Conservation (phyloP, 2,888 invertebrate genomes). For the Drosophila nr. perissopoda region DNA sequence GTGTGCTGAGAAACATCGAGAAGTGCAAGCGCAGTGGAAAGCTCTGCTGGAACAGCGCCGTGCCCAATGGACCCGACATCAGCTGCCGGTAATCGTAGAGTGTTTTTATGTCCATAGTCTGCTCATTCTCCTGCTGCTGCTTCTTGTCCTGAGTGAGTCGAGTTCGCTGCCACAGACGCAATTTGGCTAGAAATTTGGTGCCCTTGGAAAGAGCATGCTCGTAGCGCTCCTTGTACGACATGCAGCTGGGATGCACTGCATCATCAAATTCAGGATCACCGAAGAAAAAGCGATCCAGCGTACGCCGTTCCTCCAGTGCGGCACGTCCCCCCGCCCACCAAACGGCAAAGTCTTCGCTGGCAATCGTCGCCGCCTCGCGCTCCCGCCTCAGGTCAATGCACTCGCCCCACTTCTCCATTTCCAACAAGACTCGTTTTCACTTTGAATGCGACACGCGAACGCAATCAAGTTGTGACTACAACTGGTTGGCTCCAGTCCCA, state of each 20-base stretch:
- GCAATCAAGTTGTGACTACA: neutral
- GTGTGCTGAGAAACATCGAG: slow-evolving; percentile 95
- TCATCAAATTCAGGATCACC: slow-evolving; percentile 74
- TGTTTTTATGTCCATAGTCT: slow-evolving; percentile 64
- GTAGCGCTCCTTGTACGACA: slow-evolving; percentile 79
- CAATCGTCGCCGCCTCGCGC: slow-evolving; percentile 65
- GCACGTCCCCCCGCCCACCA: slow-evolving; percentile 80
- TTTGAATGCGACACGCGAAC: neutral
- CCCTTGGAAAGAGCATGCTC: slow-evolving; percentile 69
- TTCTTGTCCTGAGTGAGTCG: neutral
- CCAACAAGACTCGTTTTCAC: neutral
- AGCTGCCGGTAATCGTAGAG: slow-evolving; percentile 71
- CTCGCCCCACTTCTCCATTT: slow-evolving; percentile 10
- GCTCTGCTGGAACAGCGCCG: slow-evolving; percentile 80
- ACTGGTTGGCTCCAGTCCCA: neutral
- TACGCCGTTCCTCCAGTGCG: slow-evolving; percentile 62
- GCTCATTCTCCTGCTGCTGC: slow-evolving; percentile 83
- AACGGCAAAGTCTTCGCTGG: slow-evolving; percentile 74
- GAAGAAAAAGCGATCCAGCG: slow-evolving; percentile 70
- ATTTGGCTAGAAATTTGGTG: slow-evolving; percentile 87
- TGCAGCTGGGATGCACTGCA: slow-evolving; percentile 58
- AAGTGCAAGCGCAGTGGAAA: slow-evolving; percentile 90
- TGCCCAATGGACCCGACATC: slow-evolving; percentile 75
- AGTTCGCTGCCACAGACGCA: slow-evolving; percentile 87
- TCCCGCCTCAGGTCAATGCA: slow-evolving; percentile 70